Base-by-base conservation (phyloP, 2,113 vertebrate genomes). In the Sminthopsis crassicaudata region DNA sequence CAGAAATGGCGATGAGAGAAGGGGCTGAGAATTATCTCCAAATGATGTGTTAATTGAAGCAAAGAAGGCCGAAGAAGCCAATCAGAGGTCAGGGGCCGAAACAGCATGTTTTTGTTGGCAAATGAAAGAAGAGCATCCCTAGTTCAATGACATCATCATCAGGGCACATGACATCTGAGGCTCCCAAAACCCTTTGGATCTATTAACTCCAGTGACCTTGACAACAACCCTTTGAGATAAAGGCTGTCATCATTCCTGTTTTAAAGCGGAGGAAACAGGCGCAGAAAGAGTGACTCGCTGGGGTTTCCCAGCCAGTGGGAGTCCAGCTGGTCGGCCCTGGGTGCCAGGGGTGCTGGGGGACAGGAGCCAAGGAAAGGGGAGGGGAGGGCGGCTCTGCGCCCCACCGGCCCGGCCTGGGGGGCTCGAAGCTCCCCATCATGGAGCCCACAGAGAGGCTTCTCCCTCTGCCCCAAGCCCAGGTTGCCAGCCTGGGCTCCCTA, bases 401-500 rank as follows among this genome's bases (percentile, higher is more conserved):
- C 6, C 50, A 51, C 50, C 6, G 10, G 50, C 50, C 50, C 0
- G 50, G 50, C 50, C 51, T 94, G 23, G 26, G 12, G 46, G 51
- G 23, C 36, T 91, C 2, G 10, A 91, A 67, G 57, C 36, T 76
- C 36, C 60, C 30, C 76, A 54, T 46, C 46, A 57, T 51, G 46
- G 96, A 97, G 97, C 94, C 96, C 95, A 95, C 42, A 42, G 96
- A 27, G 67, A 24, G 5, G 55, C 97, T 98, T 97, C 98, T 97
- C 97, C 97, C 97, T 94, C 92, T 92, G n/a, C 92, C 95, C 92
- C 57, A 97, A 97, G 97, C 96, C 94, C 95, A 97, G 97, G 98
- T 97, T 98, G 91, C 97, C 96, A 97, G 98, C 97, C 96, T 96
- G 96, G 98, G 98, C 98, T 95, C 98, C 98, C 97, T 98, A 97